Conservation (phyloP, 2,113 vertebrate species). For the Lepus europaeus region DNA sequence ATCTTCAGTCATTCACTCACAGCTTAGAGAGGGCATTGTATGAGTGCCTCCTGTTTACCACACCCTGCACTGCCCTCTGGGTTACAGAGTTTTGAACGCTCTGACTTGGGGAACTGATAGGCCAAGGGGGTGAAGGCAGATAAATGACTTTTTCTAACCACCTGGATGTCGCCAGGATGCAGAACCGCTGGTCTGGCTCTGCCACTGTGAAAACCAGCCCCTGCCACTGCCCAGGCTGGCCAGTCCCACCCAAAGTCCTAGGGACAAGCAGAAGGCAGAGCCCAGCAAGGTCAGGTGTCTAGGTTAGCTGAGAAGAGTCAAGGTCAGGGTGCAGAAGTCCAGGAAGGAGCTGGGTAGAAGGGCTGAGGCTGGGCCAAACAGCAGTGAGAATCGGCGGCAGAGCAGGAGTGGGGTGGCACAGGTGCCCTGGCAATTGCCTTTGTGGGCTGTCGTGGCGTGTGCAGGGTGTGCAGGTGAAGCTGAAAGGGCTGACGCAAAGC, state of each 20-base stretch:
- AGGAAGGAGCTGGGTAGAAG: background rate
- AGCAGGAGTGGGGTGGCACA: background rate
- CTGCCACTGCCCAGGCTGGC: background rate
- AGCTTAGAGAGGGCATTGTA: background rate
- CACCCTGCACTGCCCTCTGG: background rate
- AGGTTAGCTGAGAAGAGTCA: background rate
- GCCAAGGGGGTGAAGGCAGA: background rate
- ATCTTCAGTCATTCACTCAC: background rate
- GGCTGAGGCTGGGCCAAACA: fast-evolving
- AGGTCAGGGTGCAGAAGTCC: background rate
- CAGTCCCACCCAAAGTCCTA: background rate
- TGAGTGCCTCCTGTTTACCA: background rate
- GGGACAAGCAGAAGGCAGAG: background rate
- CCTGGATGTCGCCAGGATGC: background rate
- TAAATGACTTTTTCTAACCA: background rate
- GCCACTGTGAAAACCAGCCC: background rate
- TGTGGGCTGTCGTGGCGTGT: background rate
- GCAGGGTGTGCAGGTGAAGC: too few species aligned
- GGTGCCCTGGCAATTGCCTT: background rate
- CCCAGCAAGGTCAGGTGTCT: background rate
- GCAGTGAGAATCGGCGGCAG: background rate
- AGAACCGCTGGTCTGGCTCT: background rate
- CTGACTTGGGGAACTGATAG: background rate
- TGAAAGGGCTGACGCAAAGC: background rate
- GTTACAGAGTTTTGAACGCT: background rate